These are phyloP conservation scores for Halisarca cf. caerulea DNA, from an alignment of 37 sponge, comb jelly and placozoan genomes.

Conservation along the genomic window DNA sequence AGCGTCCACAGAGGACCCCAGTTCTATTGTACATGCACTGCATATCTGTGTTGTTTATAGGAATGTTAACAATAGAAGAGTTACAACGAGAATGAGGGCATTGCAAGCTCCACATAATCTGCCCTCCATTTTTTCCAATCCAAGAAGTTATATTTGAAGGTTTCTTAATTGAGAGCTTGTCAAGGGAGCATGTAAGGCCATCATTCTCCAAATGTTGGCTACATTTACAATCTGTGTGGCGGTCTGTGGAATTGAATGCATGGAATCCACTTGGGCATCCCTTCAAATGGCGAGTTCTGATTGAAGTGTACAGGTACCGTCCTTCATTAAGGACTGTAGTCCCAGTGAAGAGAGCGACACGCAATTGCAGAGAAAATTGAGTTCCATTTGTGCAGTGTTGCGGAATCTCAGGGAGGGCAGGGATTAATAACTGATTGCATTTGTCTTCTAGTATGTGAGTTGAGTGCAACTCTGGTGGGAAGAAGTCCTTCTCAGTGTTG, in stretches of 20 bases:
- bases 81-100: not conserved
- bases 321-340: too few relatives aligned
- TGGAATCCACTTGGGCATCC: too few relatives aligned
- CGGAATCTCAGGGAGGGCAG: not conserved
- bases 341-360: too few relatives aligned
- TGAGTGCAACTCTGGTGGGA: not conserved
- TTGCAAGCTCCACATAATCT: not conserved
- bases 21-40: conserved; percentile 36
- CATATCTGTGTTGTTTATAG: conserved; percentile 13
- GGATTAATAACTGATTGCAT: not conserved
- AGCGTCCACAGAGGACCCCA: conserved; percentile 53
- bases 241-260: too few relatives aligned
- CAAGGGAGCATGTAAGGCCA: not conserved
- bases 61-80: not conserved
- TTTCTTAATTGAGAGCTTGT: not conserved
- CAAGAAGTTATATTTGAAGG: not conserved
- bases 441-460: not conserved
- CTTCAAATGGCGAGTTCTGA: too few relatives aligned
- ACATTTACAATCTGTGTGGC: not conserved
- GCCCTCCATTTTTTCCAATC: not conserved
- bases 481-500: not conserved
- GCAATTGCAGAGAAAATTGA: too few relatives aligned
- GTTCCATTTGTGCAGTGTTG: not conserved
- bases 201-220: not conserved
- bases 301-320: too few relatives aligned